Conservation (phyloP, 2,888 invertebrate species). For the Archaeoteleia sp. region DNA sequence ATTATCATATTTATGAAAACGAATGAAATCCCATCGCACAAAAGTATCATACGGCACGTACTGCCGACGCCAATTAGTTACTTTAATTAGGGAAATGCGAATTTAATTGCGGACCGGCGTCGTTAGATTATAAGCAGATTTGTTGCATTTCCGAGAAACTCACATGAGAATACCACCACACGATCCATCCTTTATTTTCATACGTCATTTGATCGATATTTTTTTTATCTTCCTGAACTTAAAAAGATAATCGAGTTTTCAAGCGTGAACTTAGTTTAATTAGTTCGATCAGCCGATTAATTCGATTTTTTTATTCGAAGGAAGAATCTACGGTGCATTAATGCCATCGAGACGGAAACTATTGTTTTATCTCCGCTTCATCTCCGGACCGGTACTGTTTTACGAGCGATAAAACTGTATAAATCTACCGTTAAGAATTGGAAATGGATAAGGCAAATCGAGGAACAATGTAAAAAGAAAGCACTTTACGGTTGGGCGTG, state of each 20-base stretch:
- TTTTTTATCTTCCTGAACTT: not conserved
- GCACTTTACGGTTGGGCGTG: slow-evolving; percentile 7
- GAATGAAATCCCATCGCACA: slow-evolving; percentile 35
- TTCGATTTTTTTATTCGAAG: slow-evolving; percentile 4
- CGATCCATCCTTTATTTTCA: slow-evolving; percentile 24
- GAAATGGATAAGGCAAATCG: slow-evolving; percentile 40
- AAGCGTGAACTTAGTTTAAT: too few relatives aligned
- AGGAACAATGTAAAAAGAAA: slow-evolving; percentile 30
- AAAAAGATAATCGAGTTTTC: too few relatives aligned
- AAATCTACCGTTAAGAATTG: not conserved
- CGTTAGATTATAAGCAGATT: slow-evolving; percentile 48
- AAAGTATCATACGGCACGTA: slow-evolving; percentile 48
- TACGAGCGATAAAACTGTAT: slow-evolving; percentile 32
- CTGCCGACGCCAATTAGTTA: slow-evolving; percentile 49
- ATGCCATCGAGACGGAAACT: too few relatives aligned
- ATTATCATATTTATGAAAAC: slow-evolving; percentile 52
- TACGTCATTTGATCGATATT: slow-evolving; percentile 29
- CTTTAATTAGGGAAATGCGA: slow-evolving; percentile 54
- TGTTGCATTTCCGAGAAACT: slow-evolving; percentile 47
- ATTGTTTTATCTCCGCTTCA: not conserved
- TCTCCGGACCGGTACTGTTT: slow-evolving; percentile 29
- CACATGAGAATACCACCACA: slow-evolving; percentile 33
- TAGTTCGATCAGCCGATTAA: too few relatives aligned
- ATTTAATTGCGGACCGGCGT: slow-evolving; percentile 50
- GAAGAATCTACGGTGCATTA: too few relatives aligned